A percentile compares a stretch with the other conserved stretches of the same genome.
Evolutionary conservation across 2,113 vertebrate genomes (phyloP).

Genomic region (Orthonyx spaldingii): DNA sequence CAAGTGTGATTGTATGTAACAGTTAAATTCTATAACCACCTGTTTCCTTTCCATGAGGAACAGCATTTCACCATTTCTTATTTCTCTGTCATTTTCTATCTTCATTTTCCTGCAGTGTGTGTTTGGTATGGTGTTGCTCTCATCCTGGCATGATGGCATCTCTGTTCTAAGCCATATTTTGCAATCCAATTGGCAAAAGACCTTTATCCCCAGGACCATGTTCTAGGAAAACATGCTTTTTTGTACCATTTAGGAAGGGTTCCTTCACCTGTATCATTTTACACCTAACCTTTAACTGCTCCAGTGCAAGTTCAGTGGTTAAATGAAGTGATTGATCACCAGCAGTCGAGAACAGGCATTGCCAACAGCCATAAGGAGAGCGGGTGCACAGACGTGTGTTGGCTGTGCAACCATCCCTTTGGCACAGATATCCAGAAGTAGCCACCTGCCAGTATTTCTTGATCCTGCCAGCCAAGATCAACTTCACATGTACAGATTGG

Average conservation of each 20-base stretch:
- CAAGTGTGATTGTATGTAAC: slow-evolving; percentile 6
- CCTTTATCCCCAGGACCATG: background rate
- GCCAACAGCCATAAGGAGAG: background rate
- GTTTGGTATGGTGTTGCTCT: background rate
- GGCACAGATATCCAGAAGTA: background rate
- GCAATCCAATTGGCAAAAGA: background rate
- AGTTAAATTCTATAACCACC: background rate
- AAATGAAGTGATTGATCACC: background rate
- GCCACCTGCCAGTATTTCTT: background rate
- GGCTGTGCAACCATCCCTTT: background rate
- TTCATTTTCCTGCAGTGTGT: background rate
- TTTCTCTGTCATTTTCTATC: background rate
- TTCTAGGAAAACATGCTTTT: background rate
- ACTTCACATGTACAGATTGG: background rate
- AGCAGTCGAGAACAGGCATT: background rate
- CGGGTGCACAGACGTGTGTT: background rate
- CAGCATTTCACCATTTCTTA: background rate
- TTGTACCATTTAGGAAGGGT: background rate
- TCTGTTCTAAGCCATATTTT: background rate
- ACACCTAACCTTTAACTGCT: background rate
- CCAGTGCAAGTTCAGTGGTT: background rate
- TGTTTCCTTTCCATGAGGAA: background rate
- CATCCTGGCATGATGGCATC: background rate
- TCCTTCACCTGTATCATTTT: background rate
- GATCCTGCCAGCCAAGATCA: background rate